A percentile compares a stretch with the other conserved stretches of the same genome.
Evolutionary conservation across 2,888 invertebrate species (phyloP).

Genomic region (Latrodectus elegans): DNA sequence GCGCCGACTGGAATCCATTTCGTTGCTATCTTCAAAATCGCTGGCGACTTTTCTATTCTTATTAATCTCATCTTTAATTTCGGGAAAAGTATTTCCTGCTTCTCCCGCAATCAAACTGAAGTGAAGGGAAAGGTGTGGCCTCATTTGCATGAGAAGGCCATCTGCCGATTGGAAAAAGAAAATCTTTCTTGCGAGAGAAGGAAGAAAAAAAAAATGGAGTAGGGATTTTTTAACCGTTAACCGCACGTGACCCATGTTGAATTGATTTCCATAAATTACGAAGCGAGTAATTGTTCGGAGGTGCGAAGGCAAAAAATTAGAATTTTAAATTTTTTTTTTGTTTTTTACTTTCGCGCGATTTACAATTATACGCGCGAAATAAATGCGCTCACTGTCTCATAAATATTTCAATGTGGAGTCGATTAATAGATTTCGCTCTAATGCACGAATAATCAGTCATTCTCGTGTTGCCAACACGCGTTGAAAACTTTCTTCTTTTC

Average conservation of each 20-base stretch:
- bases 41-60: conserved; percentile 14
- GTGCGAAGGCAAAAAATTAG: conserved; percentile 54
- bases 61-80: conserved; percentile 64
- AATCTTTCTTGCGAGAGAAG: conserved; percentile 9
- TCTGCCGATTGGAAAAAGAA: conserved; percentile 55
- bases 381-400: conserved; percentile 40
- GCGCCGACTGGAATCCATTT: not conserved
- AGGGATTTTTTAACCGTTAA: conserved; percentile 44
- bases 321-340: conserved; percentile 59
- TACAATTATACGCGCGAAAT: conserved; percentile 11
- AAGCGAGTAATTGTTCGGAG: conserved; percentile 55
- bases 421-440: conserved; percentile 54
- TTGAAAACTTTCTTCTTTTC: conserved; percentile 3
- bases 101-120: conserved; percentile 32
- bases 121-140: not conserved
- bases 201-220: conserved; percentile 19
- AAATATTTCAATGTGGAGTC: conserved; percentile 58
- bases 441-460: conserved; percentile 46
- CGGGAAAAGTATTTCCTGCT: conserved; percentile 41
- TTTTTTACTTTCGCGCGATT: conserved; percentile 19
- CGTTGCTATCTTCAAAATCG: not conserved
- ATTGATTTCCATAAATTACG: conserved; percentile 67
- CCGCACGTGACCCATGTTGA: conserved; percentile 53
- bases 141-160: conserved; percentile 61
- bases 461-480: conserved; percentile 16